phyloP scores from a whole-genome alignment of 1,140 invertebrate genomes.

The Drosophila pseudoobscura region DNA sequence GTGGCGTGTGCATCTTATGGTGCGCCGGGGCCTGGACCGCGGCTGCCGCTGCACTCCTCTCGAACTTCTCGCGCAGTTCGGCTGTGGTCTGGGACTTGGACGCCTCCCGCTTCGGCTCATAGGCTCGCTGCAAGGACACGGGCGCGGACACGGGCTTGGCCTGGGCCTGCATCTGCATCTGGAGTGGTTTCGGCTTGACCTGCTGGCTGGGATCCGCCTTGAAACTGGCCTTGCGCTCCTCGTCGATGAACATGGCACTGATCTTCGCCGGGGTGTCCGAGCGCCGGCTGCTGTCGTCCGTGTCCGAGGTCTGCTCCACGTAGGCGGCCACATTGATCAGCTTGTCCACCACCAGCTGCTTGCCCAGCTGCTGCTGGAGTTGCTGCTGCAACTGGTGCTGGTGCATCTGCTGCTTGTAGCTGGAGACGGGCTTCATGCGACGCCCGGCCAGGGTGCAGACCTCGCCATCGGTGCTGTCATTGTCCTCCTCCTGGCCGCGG shows the following conservation, averaged over 20 bases:
- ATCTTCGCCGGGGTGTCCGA: conserved; percentile 80
- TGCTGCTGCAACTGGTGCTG: conserved; percentile 30
- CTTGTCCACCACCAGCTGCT: conserved; percentile 79
- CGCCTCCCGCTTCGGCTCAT: conserved; percentile 22
- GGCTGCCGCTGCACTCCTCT: conserved; percentile 58
- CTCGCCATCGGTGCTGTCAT: conserved; percentile 82
- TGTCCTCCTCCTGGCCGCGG: conserved; percentile 68
- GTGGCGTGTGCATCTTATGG: conserved; percentile 35
- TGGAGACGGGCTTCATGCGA: conserved; percentile 69
- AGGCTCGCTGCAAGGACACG: conserved; percentile 16
- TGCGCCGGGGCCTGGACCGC: conserved; percentile 29
- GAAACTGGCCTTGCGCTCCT: conserved; percentile 82
- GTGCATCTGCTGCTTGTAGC: conserved; percentile 67
- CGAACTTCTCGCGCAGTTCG: conserved; percentile 79
- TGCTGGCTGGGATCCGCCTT: conserved; percentile 73
- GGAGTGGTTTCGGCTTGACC: conserved; percentile 23
- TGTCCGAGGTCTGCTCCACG: conserved; percentile 81
- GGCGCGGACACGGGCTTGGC: conserved; percentile 31
- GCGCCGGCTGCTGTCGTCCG: conserved; percentile 78
- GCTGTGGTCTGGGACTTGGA: conserved; percentile 64
- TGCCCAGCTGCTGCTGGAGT: conserved; percentile 30
- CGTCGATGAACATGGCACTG: conserved; percentile 83
- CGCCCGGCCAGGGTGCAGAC: conserved; percentile 67
- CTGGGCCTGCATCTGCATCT: conserved; percentile 48
- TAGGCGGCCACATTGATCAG: conserved; percentile 82